Conservation (phyloP, 1,140 invertebrate species). For the Lasaia peninsularis region DNA sequence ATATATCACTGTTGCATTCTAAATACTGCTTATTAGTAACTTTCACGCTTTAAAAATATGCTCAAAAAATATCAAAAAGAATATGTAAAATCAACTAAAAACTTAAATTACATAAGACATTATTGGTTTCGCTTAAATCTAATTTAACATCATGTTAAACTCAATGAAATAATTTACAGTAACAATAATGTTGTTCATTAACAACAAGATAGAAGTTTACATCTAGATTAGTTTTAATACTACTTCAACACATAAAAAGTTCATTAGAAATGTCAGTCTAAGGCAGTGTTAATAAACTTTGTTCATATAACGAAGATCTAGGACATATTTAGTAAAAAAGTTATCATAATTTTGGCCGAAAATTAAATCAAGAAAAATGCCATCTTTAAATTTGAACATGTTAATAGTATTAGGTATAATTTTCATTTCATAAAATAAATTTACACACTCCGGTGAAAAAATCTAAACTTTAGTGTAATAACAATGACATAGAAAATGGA, state of each 20-base stretch:
- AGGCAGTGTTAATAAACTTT: conserved; percentile 71
- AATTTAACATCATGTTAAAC: conserved; percentile 60
- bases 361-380: not conserved
- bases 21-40: conserved; percentile 40
- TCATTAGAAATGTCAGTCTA: conserved; percentile 70
- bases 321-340: not conserved
- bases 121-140: conserved; percentile 42
- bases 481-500: no score
- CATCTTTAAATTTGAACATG: no score
- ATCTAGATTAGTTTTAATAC: conserved; percentile 55
- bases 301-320: conserved; percentile 30
- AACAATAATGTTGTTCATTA: conserved; percentile 58
- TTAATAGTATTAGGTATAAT: no score
- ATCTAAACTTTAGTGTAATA: no score
- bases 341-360: not conserved
- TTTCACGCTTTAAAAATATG: conserved; percentile 40
- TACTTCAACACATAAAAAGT: conserved; percentile 57
- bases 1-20: conserved; percentile 51
- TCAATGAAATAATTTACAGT: conserved; percentile 70
- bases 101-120: conserved; percentile 10
- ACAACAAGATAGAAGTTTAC: conserved; percentile 50
- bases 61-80: conserved; percentile 16
- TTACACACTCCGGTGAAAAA: no score
- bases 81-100: conserved; percentile 8
- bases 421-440: no score